Evolutionary conservation across 2,113 vertebrate species (phyloP).

Genomic region (Apus apus): DNA sequence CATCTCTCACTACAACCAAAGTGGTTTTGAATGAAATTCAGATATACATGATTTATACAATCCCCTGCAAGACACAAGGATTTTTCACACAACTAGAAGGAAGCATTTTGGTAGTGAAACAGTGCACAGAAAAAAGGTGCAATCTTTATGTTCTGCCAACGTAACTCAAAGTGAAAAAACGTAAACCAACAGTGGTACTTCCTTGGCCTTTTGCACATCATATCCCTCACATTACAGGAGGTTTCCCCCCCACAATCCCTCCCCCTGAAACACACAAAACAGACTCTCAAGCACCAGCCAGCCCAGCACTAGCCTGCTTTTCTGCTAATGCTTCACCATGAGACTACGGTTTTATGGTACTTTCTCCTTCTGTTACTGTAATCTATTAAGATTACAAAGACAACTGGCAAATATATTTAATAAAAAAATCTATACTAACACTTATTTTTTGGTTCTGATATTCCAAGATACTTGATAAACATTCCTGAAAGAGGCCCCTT

Average conservation of each 20-base stretch:
- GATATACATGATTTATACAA: neutral
- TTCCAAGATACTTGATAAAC: neutral
- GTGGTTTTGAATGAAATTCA: neutral
- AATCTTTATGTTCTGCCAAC: neutral
- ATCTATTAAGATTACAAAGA: neutral
- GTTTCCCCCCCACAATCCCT: neutral
- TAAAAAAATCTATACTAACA: neutral
- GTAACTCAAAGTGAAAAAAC: neutral
- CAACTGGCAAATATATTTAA: neutral
- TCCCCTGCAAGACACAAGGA: neutral
- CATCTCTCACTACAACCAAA: neutral
- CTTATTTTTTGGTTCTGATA: neutral
- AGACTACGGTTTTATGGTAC: neutral
- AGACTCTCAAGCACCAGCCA: neutral
- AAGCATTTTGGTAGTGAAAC: neutral
- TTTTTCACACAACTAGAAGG: neutral
- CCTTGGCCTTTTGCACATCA: neutral
- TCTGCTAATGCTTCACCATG: neutral
- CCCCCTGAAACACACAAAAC: neutral
- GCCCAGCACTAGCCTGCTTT: fast-evolving
- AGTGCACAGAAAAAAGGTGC: neutral
- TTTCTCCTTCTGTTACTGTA: neutral
- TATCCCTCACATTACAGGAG: neutral
- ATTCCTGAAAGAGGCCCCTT: neutral
- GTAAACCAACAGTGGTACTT: neutral